Percentiles rank a stretch among this genome's conserved stretches.
These are phyloP conservation scores for Pelecanus crispus DNA, from an alignment of 2,113 vertebrate species.

Conservation along the genomic window DNA sequence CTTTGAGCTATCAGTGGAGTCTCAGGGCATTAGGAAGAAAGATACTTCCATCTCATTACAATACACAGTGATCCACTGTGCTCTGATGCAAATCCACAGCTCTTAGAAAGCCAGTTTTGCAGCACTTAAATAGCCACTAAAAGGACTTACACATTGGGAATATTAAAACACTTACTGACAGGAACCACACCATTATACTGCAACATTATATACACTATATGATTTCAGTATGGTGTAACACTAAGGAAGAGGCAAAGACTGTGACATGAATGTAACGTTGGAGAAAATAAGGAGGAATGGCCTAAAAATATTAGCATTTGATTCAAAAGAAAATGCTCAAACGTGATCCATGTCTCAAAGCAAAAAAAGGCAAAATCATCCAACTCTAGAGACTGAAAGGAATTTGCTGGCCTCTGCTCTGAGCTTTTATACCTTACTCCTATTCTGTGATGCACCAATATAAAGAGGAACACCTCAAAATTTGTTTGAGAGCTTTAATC, in stretches of 20 bases:
- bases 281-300: background rate
- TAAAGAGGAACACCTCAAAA: background rate
- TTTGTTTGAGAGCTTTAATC: background rate
- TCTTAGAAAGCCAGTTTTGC: background rate
- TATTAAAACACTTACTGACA: background rate
- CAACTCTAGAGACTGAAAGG: background rate
- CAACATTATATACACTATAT: background rate
- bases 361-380: background rate
- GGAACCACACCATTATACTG: background rate
- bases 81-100: background rate
- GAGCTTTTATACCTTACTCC: background rate
- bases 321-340: background rate
- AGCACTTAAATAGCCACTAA: background rate
- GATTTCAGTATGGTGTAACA: background rate
- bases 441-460: background rate
- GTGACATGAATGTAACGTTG: background rate
- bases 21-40: background rate
- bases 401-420: background rate
- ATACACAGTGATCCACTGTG: background rate
- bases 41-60: background rate
- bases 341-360: background rate
- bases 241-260: background rate
- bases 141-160: background rate
- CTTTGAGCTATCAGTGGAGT: background rate
- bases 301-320: no score